A percentile compares a stretch with the other conserved stretches of the same genome.
Conservation (phyloP, 2,888 invertebrate genomes). For the Amiota minor region DNA sequence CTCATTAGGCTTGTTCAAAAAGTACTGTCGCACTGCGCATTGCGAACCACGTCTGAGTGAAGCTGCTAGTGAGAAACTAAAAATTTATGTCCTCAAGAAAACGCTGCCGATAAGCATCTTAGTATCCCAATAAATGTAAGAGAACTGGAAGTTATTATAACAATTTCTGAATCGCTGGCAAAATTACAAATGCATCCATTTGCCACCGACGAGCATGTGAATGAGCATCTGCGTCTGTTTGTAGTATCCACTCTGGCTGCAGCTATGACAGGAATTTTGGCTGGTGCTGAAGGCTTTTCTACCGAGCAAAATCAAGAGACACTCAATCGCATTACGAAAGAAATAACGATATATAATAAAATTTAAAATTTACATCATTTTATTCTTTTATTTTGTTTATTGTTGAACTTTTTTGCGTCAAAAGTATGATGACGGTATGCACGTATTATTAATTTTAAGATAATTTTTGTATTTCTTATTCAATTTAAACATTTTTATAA, state of each 20-base stretch:
- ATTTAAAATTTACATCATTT: too few relatives aligned
- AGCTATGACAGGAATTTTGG: slow-evolving; percentile 91
- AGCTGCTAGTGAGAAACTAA: slow-evolving; percentile 89
- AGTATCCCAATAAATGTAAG: slow-evolving; percentile 96
- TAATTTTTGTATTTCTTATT: too few relatives aligned
- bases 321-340: slow-evolving; percentile 91
- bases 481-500: too few relatives aligned
- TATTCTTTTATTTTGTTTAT: too few relatives aligned
- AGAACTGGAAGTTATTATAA: slow-evolving; percentile 95
- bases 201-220: slow-evolving; percentile 91
- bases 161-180: slow-evolving; percentile 96
- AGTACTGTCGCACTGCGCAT: slow-evolving; percentile 90
- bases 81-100: slow-evolving; percentile 93
- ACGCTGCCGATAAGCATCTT: slow-evolving; percentile 84
- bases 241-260: slow-evolving; percentile 98
- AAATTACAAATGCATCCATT: slow-evolving; percentile 97
- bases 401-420: too few relatives aligned
- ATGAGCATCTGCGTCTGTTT: slow-evolving; percentile 95
- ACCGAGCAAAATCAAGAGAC: slow-evolving; percentile 94
- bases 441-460: too few relatives aligned
- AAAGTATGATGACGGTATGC: too few relatives aligned
- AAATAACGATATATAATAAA: too few relatives aligned
- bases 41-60: slow-evolving; percentile 94
- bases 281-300: slow-evolving; percentile 97
- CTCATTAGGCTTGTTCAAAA: slow-evolving; percentile 87